A percentile compares a stretch with the other conserved stretches of the same genome.
Conservation (phyloP, 64 coral and sea anemone species). For the Actinia tenebrosa region DNA sequence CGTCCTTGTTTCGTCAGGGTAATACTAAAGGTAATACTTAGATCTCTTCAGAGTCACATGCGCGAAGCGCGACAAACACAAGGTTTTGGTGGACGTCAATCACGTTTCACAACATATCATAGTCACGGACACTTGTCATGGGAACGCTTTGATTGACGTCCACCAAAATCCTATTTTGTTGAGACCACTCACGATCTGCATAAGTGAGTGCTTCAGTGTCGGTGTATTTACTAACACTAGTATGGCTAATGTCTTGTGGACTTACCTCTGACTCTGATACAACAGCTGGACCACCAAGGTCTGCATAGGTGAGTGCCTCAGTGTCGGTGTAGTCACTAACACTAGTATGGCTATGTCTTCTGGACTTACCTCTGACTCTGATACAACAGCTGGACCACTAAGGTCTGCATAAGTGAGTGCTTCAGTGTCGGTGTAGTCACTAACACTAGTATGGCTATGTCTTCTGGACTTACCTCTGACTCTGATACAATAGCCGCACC, state of each 20-base stretch:
- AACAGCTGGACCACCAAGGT: conserved; percentile 25
- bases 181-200: conserved; percentile 43
- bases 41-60: no score
- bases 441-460: conserved; percentile 49
- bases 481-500: conserved; percentile 17
- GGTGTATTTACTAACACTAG: conserved; percentile 60
- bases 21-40: no score
- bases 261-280: conserved; percentile 59
- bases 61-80: no score
- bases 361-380: conserved; percentile 56
- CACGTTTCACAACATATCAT: no score
- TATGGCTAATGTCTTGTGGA: conserved; percentile 51
- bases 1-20: no score
- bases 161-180: no score
- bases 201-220: conserved; percentile 90
- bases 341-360: conserved; percentile 56
- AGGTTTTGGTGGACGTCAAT: no score
- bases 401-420: conserved; percentile 81
- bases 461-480: conserved; percentile 52
- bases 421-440: conserved; percentile 85
- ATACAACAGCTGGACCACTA: not conserved
- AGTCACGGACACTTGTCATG: no score
- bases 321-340: conserved; percentile 79
- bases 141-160: no score
- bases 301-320: conserved; percentile 78